These are phyloP conservation scores for Bettongia penicillata DNA, from an alignment of 2,113 vertebrate species.

Conservation along the genomic window DNA sequence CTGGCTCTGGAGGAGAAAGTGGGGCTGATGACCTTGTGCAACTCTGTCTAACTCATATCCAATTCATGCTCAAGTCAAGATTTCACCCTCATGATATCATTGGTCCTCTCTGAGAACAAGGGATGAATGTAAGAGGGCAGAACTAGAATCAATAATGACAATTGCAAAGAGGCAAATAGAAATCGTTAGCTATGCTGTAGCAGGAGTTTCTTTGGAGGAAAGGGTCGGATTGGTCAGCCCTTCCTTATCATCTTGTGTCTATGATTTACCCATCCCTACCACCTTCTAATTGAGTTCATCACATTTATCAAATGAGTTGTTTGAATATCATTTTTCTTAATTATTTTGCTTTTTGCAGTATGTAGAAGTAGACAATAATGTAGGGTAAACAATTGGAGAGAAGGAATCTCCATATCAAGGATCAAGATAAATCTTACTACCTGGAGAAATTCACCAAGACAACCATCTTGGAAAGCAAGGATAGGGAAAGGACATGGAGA, in stretches of 20 bases:
- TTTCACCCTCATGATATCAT: too few relatives aligned
- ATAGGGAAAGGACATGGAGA: conserved; percentile 11
- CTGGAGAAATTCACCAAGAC: background rate
- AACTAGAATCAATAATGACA: background rate
- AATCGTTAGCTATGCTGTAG: background rate
- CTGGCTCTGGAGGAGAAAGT: too few relatives aligned
- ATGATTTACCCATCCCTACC: background rate
- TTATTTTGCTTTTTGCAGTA: background rate
- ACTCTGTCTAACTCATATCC: too few relatives aligned
- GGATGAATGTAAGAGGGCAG: background rate
- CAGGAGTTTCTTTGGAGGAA: background rate
- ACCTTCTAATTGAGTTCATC: background rate
- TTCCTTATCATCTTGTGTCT: background rate
- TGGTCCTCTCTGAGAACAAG: too few relatives aligned
- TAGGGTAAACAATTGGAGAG: background rate
- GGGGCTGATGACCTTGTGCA: too few relatives aligned
- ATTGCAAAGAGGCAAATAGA: background rate
- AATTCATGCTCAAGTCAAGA: too few relatives aligned
- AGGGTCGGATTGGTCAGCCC: background rate
- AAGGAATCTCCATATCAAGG: background rate
- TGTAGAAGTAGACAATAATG: background rate
- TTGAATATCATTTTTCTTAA: background rate
- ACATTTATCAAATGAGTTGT: background rate
- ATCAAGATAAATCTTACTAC: conserved; percentile 38
- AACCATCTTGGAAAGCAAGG: conserved; percentile 12